Evolutionary conservation across 2,113 vertebrate species (phyloP), one percentile per base, ranked within the genome.

Genomic region (Elephas maximus): DNA sequence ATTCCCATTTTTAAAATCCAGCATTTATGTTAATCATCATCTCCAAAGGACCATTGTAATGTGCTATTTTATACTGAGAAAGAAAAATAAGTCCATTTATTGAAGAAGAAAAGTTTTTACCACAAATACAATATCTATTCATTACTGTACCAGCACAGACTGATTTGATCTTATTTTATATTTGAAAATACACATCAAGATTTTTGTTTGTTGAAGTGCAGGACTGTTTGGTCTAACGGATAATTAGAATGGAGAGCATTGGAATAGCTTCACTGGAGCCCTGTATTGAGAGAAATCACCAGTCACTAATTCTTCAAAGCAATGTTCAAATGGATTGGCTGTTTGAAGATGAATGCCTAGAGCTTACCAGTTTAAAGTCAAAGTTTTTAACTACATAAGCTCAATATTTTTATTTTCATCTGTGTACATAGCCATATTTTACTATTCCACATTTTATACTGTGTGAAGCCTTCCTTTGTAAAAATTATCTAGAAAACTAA

Each of bases 401-500:
- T 91, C 57, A 93, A n/a, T 69, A 81, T 92, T 84, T 93, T 69
- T 85, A 81, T 44, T 85, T 94, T 93, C 30, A 84, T 14, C 10
- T 45, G 5, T 30, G 0, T 8, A 45, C 1, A n/a, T 71, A 20
- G 63, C 21, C n/a, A 23, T 91, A 63, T 87, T 76, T 86, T n/a
- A 73, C 87, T 84, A 37, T 77, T 80, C 4, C 78, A 44, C 2
- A 30, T 88, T 86, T 73, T 79, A 51, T 10, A 53, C 26, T 95
- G 9, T 41, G 74, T 57, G 33, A 69, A 93, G 62, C 2, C 5
- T 85, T 9, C 33, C 17, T 60, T 83, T 88, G 67, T 33, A 88
- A 91, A 85, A n/a, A 37, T 44, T 82, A 53, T 11, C 60, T 9
- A 69, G 4, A 95, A 23, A 6, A 79, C 37, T 77, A 12, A 62